These are phyloP conservation scores for Vidua chalybeata DNA, from an alignment of 2,113 vertebrate species.

Conservation along the genomic window DNA sequence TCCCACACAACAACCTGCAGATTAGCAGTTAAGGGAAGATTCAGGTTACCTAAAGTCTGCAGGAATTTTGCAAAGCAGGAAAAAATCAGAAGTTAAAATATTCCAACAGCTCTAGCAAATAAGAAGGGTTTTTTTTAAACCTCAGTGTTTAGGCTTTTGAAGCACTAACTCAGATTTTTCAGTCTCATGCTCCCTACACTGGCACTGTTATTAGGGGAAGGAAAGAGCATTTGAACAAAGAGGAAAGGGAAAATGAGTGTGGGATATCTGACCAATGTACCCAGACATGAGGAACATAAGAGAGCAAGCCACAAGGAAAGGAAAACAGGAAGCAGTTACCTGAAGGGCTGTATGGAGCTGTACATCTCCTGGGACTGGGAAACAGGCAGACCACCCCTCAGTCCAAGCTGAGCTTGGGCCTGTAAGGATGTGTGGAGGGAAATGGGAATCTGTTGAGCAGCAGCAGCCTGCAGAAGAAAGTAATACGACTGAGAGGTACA, in stretches of 20 bases:
- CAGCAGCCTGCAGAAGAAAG: conserved; percentile 81
- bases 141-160: background rate
- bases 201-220: background rate
- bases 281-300: background rate
- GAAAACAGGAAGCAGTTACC: conserved; percentile 71
- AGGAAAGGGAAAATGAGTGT: background rate
- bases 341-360: conserved; percentile 93
- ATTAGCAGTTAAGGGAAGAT: background rate
- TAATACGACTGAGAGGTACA: background rate
- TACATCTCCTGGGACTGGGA: conserved; percentile 99
- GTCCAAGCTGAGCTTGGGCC: conserved; percentile 93
- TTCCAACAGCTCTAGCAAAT: background rate
- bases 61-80: background rate
- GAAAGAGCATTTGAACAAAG: background rate
- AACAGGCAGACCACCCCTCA: conserved; percentile 91
- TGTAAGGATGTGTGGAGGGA: conserved; percentile 97
- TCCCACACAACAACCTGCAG: background rate
- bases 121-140: background rate
- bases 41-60: background rate
- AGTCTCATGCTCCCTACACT: background rate
- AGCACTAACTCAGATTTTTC: background rate
- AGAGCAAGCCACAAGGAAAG: background rate
- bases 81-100: background rate
- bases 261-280: background rate
- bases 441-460: conserved; percentile 97